phyloP scores from a whole-genome alignment of 1,140 invertebrate species.

The Lamellibrachia luymesi region DNA sequence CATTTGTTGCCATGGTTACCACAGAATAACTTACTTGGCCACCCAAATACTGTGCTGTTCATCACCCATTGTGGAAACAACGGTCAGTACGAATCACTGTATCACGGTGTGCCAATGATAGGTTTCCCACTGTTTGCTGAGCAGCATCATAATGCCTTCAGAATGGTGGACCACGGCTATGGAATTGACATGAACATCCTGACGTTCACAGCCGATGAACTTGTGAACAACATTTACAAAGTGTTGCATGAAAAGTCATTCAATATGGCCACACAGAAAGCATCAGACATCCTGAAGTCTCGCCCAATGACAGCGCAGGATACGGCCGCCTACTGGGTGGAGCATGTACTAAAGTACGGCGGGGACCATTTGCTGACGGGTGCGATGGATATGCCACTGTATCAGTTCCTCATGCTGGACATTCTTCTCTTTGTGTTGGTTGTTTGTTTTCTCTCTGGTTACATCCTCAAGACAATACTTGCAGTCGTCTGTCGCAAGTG shows the following conservation, averaged over 20 bases:
- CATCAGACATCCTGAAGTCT: slow-evolving; percentile 18
- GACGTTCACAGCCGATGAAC: slow-evolving; percentile 4
- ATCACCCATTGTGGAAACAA: slow-evolving; percentile 41
- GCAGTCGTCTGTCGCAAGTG: not conserved
- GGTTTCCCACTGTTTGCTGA: slow-evolving; percentile 41
- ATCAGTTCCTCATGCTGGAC: slow-evolving; percentile 41
- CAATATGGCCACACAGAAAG: slow-evolving; percentile 9
- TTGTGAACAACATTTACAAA: not conserved
- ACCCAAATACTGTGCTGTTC: slow-evolving; percentile 31
- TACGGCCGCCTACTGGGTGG: slow-evolving; percentile 25
- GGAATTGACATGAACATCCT: not conserved
- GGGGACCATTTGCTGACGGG: slow-evolving; percentile 35
- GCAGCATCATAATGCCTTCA: slow-evolving; percentile 45
- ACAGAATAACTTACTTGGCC: too few relatives aligned
- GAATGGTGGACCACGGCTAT: slow-evolving; percentile 36
- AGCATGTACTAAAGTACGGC: slow-evolving; percentile 32
- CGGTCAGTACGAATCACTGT: slow-evolving; percentile 24
- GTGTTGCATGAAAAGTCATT: not conserved
- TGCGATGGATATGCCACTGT: slow-evolving; percentile 34
- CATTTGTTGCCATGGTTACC: too few relatives aligned
- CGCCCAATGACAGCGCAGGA: slow-evolving; percentile 4
- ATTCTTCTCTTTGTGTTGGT: slow-evolving; percentile 15
- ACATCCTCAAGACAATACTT: not conserved
- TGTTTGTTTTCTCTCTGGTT: slow-evolving; percentile 13
- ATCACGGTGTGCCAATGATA: slow-evolving; percentile 22